A percentile compares a stretch with the other conserved stretches of the same genome.
These are phyloP conservation scores for Eulithis testata DNA, from an alignment of 2,888 invertebrate species.

Conservation along the genomic window DNA sequence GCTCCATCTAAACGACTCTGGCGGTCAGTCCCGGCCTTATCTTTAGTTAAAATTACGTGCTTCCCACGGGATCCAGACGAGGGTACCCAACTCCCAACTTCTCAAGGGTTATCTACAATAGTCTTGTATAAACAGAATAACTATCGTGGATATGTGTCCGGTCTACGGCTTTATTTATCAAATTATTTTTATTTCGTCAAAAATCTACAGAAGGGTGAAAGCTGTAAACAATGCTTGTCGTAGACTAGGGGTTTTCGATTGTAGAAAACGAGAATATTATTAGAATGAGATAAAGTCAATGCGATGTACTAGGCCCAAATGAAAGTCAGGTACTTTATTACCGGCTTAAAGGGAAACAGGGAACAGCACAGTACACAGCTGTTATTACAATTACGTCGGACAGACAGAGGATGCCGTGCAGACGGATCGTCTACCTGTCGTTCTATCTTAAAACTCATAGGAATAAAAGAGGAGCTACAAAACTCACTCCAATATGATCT, in stretches of 20 bases:
- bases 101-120: constrained; percentile 62
- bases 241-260: constrained; percentile 19
- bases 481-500: constrained; percentile 17
- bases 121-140: constrained; percentile 60
- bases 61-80: constrained; percentile 54
- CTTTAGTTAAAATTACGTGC: constrained; percentile 49
- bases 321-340: constrained; percentile 8
- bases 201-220: constrained; percentile 14
- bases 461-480: constrained; percentile 8
- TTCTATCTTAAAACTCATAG: constrained; percentile 4
- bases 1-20: constrained; percentile 45
- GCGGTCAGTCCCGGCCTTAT: constrained; percentile 57
- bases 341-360: constrained; percentile 19
- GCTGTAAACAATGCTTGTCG: constrained; percentile 14
- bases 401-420: constrained; percentile 23
- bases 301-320: background rate
- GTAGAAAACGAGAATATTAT: constrained; percentile 12
- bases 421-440: constrained; percentile 26
- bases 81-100: constrained; percentile 44
- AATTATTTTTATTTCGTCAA: constrained; percentile 20
- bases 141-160: constrained; percentile 43
- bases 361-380: constrained; percentile 16
- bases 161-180: constrained; percentile 43
- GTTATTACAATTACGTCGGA: constrained; percentile 25
- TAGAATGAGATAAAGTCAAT: constrained; percentile 1